These are phyloP conservation scores for Dicaeum eximium DNA, from an alignment of 2,113 vertebrate genomes.

Conservation along the genomic window DNA sequence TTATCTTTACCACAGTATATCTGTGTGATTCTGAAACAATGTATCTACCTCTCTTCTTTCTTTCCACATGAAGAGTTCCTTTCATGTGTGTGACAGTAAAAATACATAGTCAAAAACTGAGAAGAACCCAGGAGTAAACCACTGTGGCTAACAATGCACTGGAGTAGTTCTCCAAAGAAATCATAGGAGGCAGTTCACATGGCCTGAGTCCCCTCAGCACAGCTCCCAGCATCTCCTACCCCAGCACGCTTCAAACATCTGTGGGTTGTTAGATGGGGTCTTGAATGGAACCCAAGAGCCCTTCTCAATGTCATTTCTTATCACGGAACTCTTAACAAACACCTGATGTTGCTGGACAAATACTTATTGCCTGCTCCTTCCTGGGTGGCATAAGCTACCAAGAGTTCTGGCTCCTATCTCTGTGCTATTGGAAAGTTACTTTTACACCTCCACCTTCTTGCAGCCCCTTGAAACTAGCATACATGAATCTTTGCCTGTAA, in stretches of 20 bases:
- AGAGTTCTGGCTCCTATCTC: background rate
- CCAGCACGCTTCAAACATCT: conserved; percentile 33
- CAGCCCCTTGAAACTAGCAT: background rate
- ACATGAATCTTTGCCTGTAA: background rate
- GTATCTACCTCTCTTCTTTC: background rate
- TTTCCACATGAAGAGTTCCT: background rate
- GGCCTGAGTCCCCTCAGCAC: background rate
- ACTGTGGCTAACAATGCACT: background rate
- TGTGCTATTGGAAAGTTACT: conserved; percentile 2
- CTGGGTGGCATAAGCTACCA: background rate
- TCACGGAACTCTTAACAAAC: conserved; percentile 34
- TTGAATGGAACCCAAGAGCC: background rate
- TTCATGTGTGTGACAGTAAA: background rate
- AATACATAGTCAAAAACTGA: background rate
- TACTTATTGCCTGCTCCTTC: background rate
- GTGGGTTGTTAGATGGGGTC: conserved; percentile 34
- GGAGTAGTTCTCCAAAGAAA: background rate
- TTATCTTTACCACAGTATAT: background rate
- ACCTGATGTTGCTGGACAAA: conserved; percentile 11
- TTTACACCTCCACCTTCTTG: background rate
- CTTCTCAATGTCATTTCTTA: conserved; percentile 21
- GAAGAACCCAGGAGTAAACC: background rate
- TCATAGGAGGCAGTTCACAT: background rate
- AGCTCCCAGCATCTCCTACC: background rate
- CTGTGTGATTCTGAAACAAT: background rate